phyloP scores from a whole-genome alignment of 2,797 vertebrate genomes.

The Ptychobarbus kaznakovi region DNA sequence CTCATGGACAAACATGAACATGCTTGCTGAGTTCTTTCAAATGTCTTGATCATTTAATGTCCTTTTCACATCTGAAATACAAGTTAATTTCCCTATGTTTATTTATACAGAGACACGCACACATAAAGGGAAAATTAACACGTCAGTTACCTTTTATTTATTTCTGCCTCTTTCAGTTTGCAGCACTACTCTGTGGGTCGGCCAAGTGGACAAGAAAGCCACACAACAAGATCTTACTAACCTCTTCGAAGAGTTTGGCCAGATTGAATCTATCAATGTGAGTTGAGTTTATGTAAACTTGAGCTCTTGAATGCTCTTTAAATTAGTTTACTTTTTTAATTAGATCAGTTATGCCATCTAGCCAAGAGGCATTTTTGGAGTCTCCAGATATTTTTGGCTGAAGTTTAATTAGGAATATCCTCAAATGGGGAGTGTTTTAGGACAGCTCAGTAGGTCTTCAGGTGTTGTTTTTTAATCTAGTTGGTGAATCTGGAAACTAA shows the following conservation, averaged over 20 bases:
- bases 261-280: conserved; percentile 98
- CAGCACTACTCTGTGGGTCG: conserved; percentile 98
- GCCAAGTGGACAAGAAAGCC: conserved; percentile 99
- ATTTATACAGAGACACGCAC: not conserved
- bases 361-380: not conserved
- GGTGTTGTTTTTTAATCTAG: not conserved
- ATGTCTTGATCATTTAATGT: not conserved
- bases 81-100: not conserved
- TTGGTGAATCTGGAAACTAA: conserved; percentile 4
- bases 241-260: conserved; percentile 98
- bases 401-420: not conserved
- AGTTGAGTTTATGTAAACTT: conserved; percentile 66
- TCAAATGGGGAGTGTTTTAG: not conserved
- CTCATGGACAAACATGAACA: not conserved
- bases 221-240: conserved; percentile 98
- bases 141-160: not conserved
- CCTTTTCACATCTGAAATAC: not conserved
- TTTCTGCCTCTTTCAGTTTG: conserved; percentile 81
- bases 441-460: not conserved
- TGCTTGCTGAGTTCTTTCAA: not conserved
- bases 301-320: not conserved
- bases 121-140: not conserved
- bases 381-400: not conserved
- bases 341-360: not conserved
- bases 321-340: not conserved